phyloP scores from a whole-genome alignment of 2,797 vertebrate species.

The Ispidina picta region DNA sequence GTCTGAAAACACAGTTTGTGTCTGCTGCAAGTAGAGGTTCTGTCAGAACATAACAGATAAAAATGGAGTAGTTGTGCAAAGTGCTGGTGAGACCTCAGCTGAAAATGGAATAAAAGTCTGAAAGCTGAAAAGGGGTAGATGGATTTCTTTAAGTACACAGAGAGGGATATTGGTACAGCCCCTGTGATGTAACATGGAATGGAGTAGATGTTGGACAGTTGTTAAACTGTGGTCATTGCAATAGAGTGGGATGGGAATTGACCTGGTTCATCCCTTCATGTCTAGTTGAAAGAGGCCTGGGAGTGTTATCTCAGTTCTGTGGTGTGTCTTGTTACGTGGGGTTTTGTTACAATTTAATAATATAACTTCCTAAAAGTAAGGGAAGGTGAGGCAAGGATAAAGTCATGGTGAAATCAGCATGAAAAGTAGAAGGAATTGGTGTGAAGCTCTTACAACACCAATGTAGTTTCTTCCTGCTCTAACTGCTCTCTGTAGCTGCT shows the following conservation, averaged over 20 bases:
- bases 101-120: neutral
- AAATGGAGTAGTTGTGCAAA: neutral
- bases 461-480: neutral
- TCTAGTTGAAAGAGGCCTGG: neutral
- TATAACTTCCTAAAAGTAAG: neutral
- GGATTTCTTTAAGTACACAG: neutral
- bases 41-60: neutral
- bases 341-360: neutral
- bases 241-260: accelerated
- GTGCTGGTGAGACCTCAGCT: neutral
- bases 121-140: neutral
- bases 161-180: neutral
- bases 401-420: neutral
- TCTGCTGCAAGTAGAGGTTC: neutral
- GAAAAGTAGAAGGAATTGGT: neutral
- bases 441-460: neutral
- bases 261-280: neutral
- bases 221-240: neutral
- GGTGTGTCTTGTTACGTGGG: neutral
- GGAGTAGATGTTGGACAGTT: neutral
- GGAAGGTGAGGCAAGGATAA: neutral
- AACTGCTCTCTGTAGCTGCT: neutral
- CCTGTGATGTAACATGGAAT: neutral
- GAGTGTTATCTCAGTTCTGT: neutral
- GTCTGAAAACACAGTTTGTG: neutral